Evolutionary conservation across 2,113 vertebrate genomes (phyloP), one percentile per base, ranked within the genome.

Genomic region (Urocolius indicus): DNA sequence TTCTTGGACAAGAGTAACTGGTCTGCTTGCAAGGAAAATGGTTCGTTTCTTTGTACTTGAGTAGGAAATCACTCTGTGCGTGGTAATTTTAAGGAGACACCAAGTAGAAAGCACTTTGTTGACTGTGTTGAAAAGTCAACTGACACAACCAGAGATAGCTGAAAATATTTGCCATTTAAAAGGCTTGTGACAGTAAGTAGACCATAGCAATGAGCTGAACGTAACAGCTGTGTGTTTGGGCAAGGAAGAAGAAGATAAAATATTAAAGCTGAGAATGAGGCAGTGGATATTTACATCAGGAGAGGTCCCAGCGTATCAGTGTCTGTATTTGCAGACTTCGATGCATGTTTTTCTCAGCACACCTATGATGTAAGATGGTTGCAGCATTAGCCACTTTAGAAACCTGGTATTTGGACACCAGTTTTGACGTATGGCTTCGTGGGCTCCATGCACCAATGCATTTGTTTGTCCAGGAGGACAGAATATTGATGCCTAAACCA

Each of bases 381-480:
- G 83, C 34, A 32, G 58, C 0, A 0, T 83, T 49, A 55, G n/a
- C 65, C 0, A 0, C 59, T 38, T 72, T 32, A 68, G 45, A 77
- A 30, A 26, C n/a, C 36, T 7, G 2, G 10, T 74, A 21, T 12
- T 86, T 59, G 65, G 73, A 71, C 30, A 54, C 19, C 6, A 21
- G 0, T 45, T 65, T 49, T 45, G 66, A 84, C 58, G 19, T 21
- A 32, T 2, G 21, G 48, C 43, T 87, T 67, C 3, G 3, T 66
- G 62, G 14, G 20, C 43, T 73, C 18, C 4, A 14, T 0, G 0
- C 23, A 45, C 11, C 11, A 11, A 2, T 29, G 4, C 3, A 4
- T 48, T 3, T 4, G 5, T 59, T 48, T 92, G 52, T 61, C n/a
- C 71, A 36, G 27, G 34, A 15, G 11, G 74, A 36, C 3, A 30